Conservation (phyloP, 1,140 invertebrate species). For the Capitella teleta region DNA sequence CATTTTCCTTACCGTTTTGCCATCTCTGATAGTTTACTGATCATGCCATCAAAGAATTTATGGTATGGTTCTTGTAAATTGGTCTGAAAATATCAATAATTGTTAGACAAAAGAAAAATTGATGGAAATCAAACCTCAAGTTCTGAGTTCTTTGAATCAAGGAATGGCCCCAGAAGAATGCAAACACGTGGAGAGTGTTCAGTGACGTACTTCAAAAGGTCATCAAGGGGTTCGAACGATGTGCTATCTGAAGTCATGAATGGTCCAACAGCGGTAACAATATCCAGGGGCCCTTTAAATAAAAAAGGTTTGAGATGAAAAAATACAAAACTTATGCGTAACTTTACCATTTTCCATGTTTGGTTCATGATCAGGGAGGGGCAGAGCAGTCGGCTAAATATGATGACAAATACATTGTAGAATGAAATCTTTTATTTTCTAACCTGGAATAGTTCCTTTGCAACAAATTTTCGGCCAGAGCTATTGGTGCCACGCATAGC, state of each 20-base stretch:
- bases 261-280: slow-evolving; percentile 69
- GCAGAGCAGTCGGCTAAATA: not conserved
- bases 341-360: too few relatives aligned
- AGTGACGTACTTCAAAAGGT: slow-evolving; percentile 58
- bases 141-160: slow-evolving; percentile 53
- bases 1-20: too few relatives aligned
- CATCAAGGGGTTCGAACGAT: slow-evolving; percentile 66
- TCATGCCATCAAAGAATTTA: not conserved
- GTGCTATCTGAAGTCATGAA: slow-evolving; percentile 66
- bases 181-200: slow-evolving; percentile 64
- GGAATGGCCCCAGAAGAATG: slow-evolving; percentile 67
- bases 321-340: too few relatives aligned
- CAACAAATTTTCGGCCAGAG: slow-evolving; percentile 56
- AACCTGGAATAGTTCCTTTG: slow-evolving; percentile 51
- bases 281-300: slow-evolving; percentile 46
- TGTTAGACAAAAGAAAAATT: not conserved
- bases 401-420: not conserved
- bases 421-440: not conserved
- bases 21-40: too few relatives aligned
- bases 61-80: not conserved
- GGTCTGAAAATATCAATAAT: not conserved
- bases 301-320: too few relatives aligned
- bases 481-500: slow-evolving; percentile 60
- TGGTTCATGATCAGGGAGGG: not conserved
- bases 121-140: slow-evolving; percentile 43